Conservation (phyloP, 2,113 vertebrate genomes). For the Hiodon alosoides region DNA sequence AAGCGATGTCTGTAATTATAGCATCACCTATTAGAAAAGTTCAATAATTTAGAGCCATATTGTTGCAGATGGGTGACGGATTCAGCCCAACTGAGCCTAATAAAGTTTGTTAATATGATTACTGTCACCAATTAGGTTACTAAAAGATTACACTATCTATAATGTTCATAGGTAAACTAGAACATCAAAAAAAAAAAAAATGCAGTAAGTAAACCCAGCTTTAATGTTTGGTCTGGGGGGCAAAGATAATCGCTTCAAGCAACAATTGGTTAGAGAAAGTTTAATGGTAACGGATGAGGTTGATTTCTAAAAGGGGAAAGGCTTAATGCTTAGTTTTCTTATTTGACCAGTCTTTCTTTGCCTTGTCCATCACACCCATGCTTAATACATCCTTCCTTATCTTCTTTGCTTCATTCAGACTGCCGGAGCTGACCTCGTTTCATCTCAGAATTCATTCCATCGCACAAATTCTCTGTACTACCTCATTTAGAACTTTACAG, state of each 20-base stretch:
- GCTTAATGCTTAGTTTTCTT: background rate
- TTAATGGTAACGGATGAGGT: too few relatives aligned
- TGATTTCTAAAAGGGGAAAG: too few relatives aligned
- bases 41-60: constrained; percentile 51
- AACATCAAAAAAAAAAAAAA: background rate
- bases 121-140: constrained; percentile 13
- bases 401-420: background rate
- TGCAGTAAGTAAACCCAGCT: background rate
- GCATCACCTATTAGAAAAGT: constrained; percentile 24
- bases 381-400: background rate
- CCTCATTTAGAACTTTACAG: constrained; percentile 24
- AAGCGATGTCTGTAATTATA: constrained; percentile 25
- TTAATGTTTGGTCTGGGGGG: constrained; percentile 2
- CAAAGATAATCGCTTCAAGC: background rate
- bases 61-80: constrained; percentile 52
- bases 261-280: too few relatives aligned
- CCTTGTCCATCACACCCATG: constrained; percentile 1
- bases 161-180: constrained; percentile 30
- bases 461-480: constrained; percentile 22
- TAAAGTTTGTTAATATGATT: constrained; percentile 37
- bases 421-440: constrained; percentile 5
- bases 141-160: constrained; percentile 50
- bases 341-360: background rate
- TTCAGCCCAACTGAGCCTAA: constrained; percentile 51
- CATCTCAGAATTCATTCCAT: constrained; percentile 20